Evolutionary conservation across 1,140 invertebrate species (phyloP).

Genomic region (Aphelinus atriplicis): DNA sequence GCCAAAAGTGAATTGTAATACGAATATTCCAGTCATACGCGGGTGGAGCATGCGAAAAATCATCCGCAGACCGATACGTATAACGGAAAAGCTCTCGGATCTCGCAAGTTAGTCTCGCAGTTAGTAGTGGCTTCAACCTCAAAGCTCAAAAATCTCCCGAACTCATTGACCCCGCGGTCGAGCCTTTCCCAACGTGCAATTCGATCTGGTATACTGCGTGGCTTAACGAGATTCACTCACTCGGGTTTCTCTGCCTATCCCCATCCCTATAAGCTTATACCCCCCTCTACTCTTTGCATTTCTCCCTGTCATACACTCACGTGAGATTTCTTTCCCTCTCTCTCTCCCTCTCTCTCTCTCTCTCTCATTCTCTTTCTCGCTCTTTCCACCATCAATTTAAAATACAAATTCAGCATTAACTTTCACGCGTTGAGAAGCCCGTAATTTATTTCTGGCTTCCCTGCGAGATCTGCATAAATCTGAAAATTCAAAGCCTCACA

Average conservation of each 20-base stretch:
- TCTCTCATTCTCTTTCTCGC: not conserved
- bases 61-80: not conserved
- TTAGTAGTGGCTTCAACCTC: not conserved
- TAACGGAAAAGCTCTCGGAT: not conserved
- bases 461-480: slow-evolving; percentile 24
- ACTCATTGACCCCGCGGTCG: not conserved
- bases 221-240: slow-evolving; percentile 38
- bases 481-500: slow-evolving; percentile 27
- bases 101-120: not conserved
- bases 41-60: too few species aligned
- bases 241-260: slow-evolving; percentile 13
- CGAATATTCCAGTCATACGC: too few species aligned
- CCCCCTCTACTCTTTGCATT: not conserved
- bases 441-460: slow-evolving; percentile 2
- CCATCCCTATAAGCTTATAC: not conserved
- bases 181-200: slow-evolving; percentile 19
- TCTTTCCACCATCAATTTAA: slow-evolving; percentile 16
- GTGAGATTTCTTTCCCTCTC: not conserved
- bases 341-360: slow-evolving; percentile 3
- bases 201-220: slow-evolving; percentile 14
- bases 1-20: too few species aligned
- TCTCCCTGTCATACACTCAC: not conserved
- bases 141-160: slow-evolving; percentile 30
- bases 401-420: slow-evolving; percentile 17
- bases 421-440: not conserved